Evolutionary conservation across 2,888 invertebrate species (phyloP), one percentile per base, ranked within the genome.

Genomic region (Ectemnius lituratus): DNA sequence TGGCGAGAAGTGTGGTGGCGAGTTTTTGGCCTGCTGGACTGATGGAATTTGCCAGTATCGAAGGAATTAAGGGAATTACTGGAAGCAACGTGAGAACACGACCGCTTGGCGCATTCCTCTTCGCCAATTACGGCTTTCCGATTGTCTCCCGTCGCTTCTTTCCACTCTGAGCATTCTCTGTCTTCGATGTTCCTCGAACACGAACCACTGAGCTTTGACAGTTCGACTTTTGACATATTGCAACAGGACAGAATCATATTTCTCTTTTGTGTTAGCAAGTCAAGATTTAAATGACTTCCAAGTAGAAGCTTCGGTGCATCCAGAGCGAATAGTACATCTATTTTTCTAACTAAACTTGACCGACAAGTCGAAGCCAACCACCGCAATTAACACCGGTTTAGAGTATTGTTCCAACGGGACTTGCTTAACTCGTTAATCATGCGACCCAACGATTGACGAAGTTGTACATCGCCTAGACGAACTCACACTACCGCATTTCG

Each of bases 371-470:
- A 20, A 67, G 46, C 52, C 11, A 47, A n/a, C 61, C 6, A 60
- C 18, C 20, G 60, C 49, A 83, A 86, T 86, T 88, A 87, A 79
- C 86, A 76, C 77, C 67, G 58, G 45, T 76, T 87, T 85, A 84
- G 82, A 85, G 83, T 86, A 87, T 86, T 81, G 79, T 85, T 79
- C 81, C 79, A 88, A 88, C 86, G 87, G 88, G 82, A 88, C 79
- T 81, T 58, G 67, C 56, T 67, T 65, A 66, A 67, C 62, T 62
- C 60, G 85, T 79, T 85, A 85, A 85, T 81, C 62, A 61, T 20
- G 61, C 70, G 49, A n/a, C 73, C 72, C 72, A 75, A 66, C 72
- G 71, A 28, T 23, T 46, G 49, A 61, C 28, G 58, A 77, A 66
- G 71, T 71, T 75, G 66, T 57, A 49, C 67, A 13, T 67, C 20